Conservation (phyloP, 2,113 vertebrate genomes). For the Tursiops truncatus region DNA sequence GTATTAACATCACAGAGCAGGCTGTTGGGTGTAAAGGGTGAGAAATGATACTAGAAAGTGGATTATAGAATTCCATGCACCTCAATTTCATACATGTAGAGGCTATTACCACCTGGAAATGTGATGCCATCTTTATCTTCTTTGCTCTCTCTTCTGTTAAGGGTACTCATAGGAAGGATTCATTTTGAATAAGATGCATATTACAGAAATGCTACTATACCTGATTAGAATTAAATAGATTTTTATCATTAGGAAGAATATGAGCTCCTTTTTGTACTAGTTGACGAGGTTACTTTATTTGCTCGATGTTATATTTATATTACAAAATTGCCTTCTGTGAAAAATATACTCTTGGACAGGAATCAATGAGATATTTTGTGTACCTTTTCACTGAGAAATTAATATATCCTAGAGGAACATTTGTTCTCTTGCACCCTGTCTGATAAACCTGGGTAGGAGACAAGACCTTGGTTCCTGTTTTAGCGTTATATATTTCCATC, state of each 20-base stretch:
- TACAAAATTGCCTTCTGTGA: not conserved
- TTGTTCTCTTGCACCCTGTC: not conserved
- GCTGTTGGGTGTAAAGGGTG: not conserved
- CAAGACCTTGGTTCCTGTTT: not conserved
- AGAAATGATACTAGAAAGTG: not conserved
- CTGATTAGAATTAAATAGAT: not conserved
- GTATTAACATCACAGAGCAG: not conserved
- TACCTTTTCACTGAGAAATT: not conserved
- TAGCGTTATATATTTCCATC: not conserved
- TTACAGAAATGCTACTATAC: not conserved
- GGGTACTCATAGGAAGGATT: not conserved
- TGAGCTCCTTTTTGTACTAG: not conserved
- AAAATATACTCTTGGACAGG: not conserved
- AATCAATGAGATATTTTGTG: not conserved
- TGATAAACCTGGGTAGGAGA: not conserved
- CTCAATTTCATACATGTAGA: not conserved
- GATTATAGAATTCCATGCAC: not conserved
- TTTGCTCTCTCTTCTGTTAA: not conserved
- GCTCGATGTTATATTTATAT: not conserved
- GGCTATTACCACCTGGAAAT: not conserved
- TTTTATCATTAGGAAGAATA: not conserved
- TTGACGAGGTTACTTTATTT: not conserved
- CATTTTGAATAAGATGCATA: not conserved
- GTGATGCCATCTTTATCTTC: not conserved
- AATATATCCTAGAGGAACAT: not conserved